Evolutionary conservation across 30 jellyfish, hydroid and myxozoan species (phyloP), one percentile per base, ranked within the genome.

Genomic region (Aurelia aurita complex sp. Pacific): DNA sequence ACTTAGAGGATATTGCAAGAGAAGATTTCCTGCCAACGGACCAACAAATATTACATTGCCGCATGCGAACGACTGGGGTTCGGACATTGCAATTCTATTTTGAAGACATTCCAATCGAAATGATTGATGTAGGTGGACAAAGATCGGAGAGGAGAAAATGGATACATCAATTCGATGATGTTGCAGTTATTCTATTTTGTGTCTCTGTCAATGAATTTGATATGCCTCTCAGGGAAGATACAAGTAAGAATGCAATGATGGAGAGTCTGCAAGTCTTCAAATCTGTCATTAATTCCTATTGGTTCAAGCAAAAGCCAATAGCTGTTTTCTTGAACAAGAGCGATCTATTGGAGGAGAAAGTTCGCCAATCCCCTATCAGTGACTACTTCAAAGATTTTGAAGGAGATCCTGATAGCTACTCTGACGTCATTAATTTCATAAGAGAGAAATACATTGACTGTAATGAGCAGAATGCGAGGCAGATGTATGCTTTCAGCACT

Each of bases 91-190:
- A 79, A 11, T 87, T 87, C 66, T 46, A 5, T 12, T 78, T 61
- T 51, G 90, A 87, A 35, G 78, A 87, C 10, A 52, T 67, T 1
- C 76, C 82, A 9, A 53, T 87, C 13, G 69, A 80, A 52, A 69
- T 87, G 68, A 80, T 87, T 12, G 96, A 87, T 38, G 96, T 87
- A 3, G 96, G 96, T 14, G 96, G 96, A 32, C 96, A 87, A 51
- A 54, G 96, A 35, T 87, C 96, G 57, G 96, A 87, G 89, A 85
- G 96, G 13, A 57, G 96, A 38, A 87, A 87, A 61, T 87, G 96
- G 96, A 87, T 87, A 10, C 96, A 87, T 53, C 62, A 59, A 33
- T 80, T 87, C 43, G 96, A 87, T 60, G 81, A 87, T 42, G 83
- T 76, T 59, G 90, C 78, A 50, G 81, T 87, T 11, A 72, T 87